These are phyloP conservation scores for Myodes glareolus DNA, from an alignment of 2,113 vertebrate species.

Conservation along the genomic window DNA sequence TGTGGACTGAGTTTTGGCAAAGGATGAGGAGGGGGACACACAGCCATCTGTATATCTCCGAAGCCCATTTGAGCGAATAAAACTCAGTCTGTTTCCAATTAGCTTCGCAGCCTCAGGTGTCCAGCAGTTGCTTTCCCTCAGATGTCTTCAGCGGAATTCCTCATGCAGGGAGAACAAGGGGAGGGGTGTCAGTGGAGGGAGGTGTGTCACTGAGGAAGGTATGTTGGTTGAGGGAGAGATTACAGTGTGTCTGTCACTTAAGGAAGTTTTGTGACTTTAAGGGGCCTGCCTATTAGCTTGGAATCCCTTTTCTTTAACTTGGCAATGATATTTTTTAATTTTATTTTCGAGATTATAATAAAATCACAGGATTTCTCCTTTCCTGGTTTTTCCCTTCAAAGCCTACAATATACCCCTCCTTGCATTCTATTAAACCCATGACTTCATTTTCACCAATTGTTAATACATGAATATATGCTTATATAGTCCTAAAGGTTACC, in stretches of 20 bases:
- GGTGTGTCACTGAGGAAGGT: too few species aligned
- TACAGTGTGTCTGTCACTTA: neutral
- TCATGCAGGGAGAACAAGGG: neutral
- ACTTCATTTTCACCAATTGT: neutral
- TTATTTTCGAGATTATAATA: neutral
- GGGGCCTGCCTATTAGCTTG: neutral
- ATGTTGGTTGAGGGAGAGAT: neutral
- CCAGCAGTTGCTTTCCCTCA: neutral
- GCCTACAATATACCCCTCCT: neutral
- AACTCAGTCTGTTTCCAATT: neutral
- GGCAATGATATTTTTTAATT: neutral
- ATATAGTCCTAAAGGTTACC: neutral
- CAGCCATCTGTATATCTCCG: neutral
- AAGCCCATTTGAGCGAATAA: conserved; percentile 10
- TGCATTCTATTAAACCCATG: neutral
- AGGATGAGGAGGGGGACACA: neutral
- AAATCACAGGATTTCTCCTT: neutral
- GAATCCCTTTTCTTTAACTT: neutral
- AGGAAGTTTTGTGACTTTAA: neutral
- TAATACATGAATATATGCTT: neutral
- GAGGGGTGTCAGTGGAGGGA: neutral
- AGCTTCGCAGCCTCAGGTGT: neutral
- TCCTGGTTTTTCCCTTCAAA: neutral
- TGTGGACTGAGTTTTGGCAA: neutral
- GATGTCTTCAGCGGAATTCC: neutral